These are phyloP conservation scores for Pachyseris speciosa DNA, from an alignment of 64 coral and sea anemone species.

Conservation along the genomic window DNA sequence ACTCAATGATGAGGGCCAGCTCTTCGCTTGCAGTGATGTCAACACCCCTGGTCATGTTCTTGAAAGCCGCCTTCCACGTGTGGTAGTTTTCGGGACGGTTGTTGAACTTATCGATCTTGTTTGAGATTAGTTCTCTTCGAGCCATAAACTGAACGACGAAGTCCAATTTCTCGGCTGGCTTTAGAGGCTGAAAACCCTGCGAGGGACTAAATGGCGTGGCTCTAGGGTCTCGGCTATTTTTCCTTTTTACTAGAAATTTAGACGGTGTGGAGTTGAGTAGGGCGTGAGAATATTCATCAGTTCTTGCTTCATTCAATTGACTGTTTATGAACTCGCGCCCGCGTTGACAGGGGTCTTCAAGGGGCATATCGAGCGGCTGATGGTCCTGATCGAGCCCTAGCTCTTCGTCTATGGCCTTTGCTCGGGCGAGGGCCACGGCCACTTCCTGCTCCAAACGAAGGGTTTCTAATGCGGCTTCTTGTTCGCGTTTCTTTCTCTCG, in stretches of 20 bases:
- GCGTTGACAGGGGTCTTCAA: background rate
- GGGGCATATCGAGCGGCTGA: background rate
- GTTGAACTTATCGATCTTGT: background rate
- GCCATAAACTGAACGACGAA: background rate
- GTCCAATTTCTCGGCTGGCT: background rate
- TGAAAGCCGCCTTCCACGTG: conserved; percentile 1
- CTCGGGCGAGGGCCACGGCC: background rate
- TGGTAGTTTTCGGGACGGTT: background rate
- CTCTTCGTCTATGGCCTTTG: conserved; percentile 27
- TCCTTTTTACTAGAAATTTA: background rate
- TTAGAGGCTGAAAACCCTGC: background rate
- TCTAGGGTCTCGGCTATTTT: background rate
- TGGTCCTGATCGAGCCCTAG: background rate
- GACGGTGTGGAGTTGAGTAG: background rate
- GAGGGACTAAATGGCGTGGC: background rate
- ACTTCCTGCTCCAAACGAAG: conserved; percentile 23
- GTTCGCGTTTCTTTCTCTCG: background rate
- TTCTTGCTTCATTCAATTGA: background rate
- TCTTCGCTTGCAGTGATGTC: conserved; percentile 2
- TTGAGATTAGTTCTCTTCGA: background rate
- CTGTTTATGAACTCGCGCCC: background rate
- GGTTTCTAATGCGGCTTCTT: background rate
- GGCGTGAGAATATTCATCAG: background rate
- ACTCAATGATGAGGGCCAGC: background rate
- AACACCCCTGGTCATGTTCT: background rate